Evolutionary conservation across 2,888 invertebrate genomes (phyloP).

Genomic region (Thumatha senex): DNA sequence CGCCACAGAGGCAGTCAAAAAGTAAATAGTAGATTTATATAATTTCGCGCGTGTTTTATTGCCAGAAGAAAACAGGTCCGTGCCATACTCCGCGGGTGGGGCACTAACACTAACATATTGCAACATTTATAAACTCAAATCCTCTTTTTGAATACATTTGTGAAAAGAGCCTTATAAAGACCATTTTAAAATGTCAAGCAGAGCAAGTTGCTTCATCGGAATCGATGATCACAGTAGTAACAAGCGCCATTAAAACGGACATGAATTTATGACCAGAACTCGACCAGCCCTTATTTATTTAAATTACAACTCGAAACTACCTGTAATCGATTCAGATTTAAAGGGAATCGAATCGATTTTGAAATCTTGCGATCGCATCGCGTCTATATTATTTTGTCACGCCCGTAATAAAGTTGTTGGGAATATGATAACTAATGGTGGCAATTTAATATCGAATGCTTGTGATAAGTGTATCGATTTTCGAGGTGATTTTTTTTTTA

Average conservation of each 20-base stretch:
- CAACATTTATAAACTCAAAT: background rate
- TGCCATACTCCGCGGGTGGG: too few species aligned
- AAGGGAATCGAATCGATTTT: conserved; percentile 38
- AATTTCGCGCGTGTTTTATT: too few species aligned
- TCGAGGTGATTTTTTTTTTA: background rate
- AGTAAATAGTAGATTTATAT: too few species aligned
- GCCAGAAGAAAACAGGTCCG: too few species aligned
- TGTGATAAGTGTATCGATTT: conserved; percentile 3
- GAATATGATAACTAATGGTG: conserved; percentile 12
- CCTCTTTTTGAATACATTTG: background rate
- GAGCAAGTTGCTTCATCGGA: conserved; percentile 1
- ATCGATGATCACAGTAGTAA: conserved; percentile 38
- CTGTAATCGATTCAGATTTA: conserved; percentile 44
- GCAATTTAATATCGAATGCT: conserved; percentile 4
- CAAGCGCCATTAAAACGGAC: conserved; percentile 55
- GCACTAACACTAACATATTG: background rate
- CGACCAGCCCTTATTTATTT: conserved; percentile 56
- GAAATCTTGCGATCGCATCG: conserved; percentile 25
- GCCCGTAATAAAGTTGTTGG: conserved; percentile 25
- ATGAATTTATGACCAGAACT: conserved; percentile 48
- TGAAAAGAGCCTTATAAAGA: too few species aligned
- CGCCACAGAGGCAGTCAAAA: too few species aligned
- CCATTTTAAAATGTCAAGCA: background rate
- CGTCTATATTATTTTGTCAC: conserved; percentile 34
- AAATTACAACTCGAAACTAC: conserved; percentile 51